Evolutionary conservation across 1,140 invertebrate genomes (phyloP), one percentile per base, ranked within the genome.

Genomic region (Camponotus floridanus): DNA sequence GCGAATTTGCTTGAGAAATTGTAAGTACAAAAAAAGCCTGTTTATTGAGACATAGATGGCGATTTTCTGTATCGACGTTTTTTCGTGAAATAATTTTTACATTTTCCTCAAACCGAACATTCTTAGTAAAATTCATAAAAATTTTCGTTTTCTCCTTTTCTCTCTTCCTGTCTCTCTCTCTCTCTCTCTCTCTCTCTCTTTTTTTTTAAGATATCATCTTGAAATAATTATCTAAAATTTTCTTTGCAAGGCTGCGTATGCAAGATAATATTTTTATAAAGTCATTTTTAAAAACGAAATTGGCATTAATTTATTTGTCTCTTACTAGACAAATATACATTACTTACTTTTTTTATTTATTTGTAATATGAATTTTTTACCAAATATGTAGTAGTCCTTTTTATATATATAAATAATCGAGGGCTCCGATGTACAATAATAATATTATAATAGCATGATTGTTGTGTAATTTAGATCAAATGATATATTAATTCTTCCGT

Each of bases 221-320:
- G 15, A 80, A 80, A 70, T 80, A 70, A 70, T 57, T 55, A 80
- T 70, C 55, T 15, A 11, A 2, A 70, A 70, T 36, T 70, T 21
- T 42, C 21, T 8, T 57, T 21, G n/a, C 9, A 33, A 11, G 13
- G 33, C 5, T 8, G 42, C 11, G 15, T 33, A 8, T 33, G 13
- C 26, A 33, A 55, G 48, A 62, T 62, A 62, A 70, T 55, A 11
- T 68, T 71, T 80, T 71, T 57, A 18, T 55, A 7, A 80, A 70
- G 42, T 13, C 21, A n/a, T 57, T 71, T 42, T 42, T 31, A n/a
- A 15, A 57, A 48, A 15, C 3, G 71, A 26, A 26, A 26, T 26
- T 26, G 26, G 26, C 26, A 26, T 26, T 26, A 26, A 26, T 26
- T 26, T 26, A 26, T 26, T 26, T 26, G 0, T 26, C 26, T 26